These are phyloP conservation scores for Scarus forsteni DNA, from an alignment of 2,797 vertebrate genomes.

Conservation along the genomic window DNA sequence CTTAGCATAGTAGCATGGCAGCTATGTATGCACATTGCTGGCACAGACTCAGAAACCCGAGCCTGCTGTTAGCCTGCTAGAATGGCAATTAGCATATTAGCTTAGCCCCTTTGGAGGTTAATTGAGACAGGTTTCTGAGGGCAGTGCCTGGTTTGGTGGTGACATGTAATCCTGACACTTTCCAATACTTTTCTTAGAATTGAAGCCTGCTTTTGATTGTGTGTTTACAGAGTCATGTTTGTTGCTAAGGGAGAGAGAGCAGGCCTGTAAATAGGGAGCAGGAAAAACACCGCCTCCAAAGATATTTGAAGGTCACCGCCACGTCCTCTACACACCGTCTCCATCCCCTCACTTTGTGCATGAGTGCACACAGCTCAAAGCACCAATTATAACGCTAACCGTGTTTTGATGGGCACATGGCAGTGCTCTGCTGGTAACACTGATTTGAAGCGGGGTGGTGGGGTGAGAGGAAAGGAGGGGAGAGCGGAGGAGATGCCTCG, in stretches of 20 bases:
- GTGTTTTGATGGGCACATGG: constrained; percentile 69
- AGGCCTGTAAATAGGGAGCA: constrained; percentile 59
- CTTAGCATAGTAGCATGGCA: constrained; percentile 44
- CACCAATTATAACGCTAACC: constrained; percentile 76
- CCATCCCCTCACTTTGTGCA: constrained; percentile 22
- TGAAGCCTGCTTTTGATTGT: constrained; percentile 13
- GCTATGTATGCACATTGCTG: constrained; percentile 38
- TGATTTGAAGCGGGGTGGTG: constrained; percentile 33
- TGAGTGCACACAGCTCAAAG: constrained; percentile 70
- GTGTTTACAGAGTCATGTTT: constrained; percentile 10
- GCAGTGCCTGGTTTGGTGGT: constrained; percentile 22
- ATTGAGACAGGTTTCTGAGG: constrained; percentile 59
- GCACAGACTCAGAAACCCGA: constrained; percentile 49
- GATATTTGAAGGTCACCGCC: constrained; percentile 80
- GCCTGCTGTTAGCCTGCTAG: constrained; percentile 50
- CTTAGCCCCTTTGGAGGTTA: constrained; percentile 60
- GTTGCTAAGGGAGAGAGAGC: constrained; percentile 31
- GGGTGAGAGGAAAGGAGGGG: constrained; percentile 28
- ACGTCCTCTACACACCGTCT: constrained; percentile 50
- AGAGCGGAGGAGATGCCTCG: constrained; percentile 37
- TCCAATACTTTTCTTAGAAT: constrained; percentile 24
- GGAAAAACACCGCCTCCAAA: constrained; percentile 56
- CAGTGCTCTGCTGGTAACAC: constrained; percentile 45
- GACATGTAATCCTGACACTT: constrained; percentile 45
- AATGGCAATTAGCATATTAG: constrained; percentile 69